Percentiles rank a stretch among this genome's conserved stretches.
Conservation (phyloP, 2,888 invertebrate species). For the Chrysomela aeneicollis region DNA sequence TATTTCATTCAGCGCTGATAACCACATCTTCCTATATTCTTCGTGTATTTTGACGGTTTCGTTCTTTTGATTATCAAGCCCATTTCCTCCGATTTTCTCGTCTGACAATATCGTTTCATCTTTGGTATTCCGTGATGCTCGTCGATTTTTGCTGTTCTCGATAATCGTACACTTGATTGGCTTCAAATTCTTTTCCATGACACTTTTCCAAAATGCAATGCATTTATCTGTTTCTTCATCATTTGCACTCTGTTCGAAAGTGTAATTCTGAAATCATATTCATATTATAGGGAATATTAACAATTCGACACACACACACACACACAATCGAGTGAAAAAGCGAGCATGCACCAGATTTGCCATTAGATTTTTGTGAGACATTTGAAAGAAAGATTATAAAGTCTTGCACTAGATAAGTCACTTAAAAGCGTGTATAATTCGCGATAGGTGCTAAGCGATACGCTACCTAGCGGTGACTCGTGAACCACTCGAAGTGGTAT, state of each 20-base stretch:
- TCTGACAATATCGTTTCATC: conserved; percentile 3
- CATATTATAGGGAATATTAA: background rate
- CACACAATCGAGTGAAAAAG: too few species aligned
- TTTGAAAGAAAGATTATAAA: too few species aligned
- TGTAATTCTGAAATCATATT: conserved; percentile 41
- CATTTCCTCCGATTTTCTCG: conserved; percentile 17
- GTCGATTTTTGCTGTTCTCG: conserved; percentile 32
- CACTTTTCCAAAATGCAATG: conserved; percentile 49
- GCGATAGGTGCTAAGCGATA: too few species aligned
- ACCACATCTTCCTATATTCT: conserved; percentile 41
- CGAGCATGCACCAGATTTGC: too few species aligned
- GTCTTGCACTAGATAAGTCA: too few species aligned
- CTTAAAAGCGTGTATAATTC: too few species aligned
- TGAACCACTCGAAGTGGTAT: too few species aligned
- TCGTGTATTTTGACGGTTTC: conserved; percentile 28
- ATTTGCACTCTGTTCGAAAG: conserved; percentile 44
- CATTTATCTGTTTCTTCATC: conserved; percentile 51
- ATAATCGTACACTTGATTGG: conserved; percentile 50
- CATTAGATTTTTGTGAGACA: too few species aligned
- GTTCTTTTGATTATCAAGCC: conserved; percentile 21
- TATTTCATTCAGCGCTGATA: conserved; percentile 43
- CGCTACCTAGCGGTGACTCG: too few species aligned
- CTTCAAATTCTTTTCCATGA: conserved; percentile 48
- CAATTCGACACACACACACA: background rate
- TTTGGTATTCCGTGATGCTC: background rate